phyloP scores from a whole-genome alignment of 1,140 invertebrate genomes.

The Aphis gossypii region DNA sequence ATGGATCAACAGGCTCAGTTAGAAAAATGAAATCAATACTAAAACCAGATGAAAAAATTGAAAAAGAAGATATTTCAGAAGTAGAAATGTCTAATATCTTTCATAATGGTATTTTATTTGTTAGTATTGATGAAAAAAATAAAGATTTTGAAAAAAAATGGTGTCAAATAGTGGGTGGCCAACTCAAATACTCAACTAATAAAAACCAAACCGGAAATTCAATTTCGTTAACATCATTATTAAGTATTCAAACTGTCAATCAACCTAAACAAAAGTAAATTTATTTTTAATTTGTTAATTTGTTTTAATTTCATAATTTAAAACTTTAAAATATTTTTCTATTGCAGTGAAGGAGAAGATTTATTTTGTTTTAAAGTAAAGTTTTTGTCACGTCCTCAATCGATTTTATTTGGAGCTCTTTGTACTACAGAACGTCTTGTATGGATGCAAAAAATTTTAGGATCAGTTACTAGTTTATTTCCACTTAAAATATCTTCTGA shows the following conservation, averaged over 20 bases:
- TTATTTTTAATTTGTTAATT: conserved; percentile 57
- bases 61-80: conserved; percentile 26
- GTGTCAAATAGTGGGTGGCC: conserved; percentile 61
- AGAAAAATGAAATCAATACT: conserved; percentile 62
- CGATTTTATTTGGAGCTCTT: conserved; percentile 68
- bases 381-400: conserved; percentile 64
- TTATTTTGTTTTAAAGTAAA: conserved; percentile 70
- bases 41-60: conserved; percentile 59
- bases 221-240: conserved; percentile 61
- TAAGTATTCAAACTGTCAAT: conserved; percentile 32
- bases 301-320: conserved; percentile 14
- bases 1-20: conserved; percentile 64
- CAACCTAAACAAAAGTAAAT: conserved; percentile 47
- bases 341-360: conserved; percentile 68
- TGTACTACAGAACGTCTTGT: conserved; percentile 68
- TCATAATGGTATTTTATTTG: conserved; percentile 44
- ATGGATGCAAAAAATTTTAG: conserved; percentile 75
- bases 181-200: conserved; percentile 59
- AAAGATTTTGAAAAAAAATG: conserved; percentile 58
- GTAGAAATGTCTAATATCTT: conserved; percentile 47
- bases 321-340: conserved; percentile 58
- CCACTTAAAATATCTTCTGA: conserved; percentile 70
- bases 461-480: conserved; percentile 70
- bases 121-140: conserved; percentile 55
- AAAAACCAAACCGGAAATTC: conserved; percentile 61